Evolutionary conservation across 1,140 invertebrate genomes (phyloP), one percentile per base, ranked within the genome.

Genomic region (Brachionus calyciflorus): DNA sequence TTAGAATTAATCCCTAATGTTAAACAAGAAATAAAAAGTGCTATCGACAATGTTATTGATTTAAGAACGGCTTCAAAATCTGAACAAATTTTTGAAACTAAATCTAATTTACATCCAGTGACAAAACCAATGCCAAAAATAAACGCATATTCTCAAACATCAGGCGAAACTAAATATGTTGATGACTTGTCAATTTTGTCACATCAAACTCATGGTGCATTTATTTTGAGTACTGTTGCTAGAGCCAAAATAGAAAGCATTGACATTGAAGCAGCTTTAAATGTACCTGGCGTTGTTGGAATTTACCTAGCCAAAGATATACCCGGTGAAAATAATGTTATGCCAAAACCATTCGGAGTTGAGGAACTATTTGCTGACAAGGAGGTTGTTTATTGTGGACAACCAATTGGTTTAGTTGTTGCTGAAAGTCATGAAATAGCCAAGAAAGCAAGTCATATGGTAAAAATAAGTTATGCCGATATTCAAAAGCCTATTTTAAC

Each of bases 321-420:
- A 69, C 81, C 82, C 21, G 82, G 82, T 63, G 24, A 73, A 3
- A 84, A 84, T 76, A 81, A 79, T 37, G 78, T 78, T 44, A 70
- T 79, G 49, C 33, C 41, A n/a, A 40, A 68, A 33, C 53, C 53
- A 6, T 53, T 63, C 17, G 28, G 19, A 48, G 41, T 28, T 26
- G 76, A 77, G 33, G 26, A 26, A 37, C 17, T 65, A 26, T 77
- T 77, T 69, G 49, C 78, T 40, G 60, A 46, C 44, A 77, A 14
- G 48, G 78, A 79, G 51, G 68, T 78, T 30, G 79, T 53, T 6
- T 82, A 88, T 84, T 78, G 87, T 37, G 90, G 90, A 0, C 91
- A 93, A 80, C 88, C 90, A 0, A 78, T 91, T 14, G 92, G 90
- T 0, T 78, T 93, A 0, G 84, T 93, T 0, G 88, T 89, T 0